Conservation (phyloP, 2,113 vertebrate species). For the Phalacrocorax pelagicus region DNA sequence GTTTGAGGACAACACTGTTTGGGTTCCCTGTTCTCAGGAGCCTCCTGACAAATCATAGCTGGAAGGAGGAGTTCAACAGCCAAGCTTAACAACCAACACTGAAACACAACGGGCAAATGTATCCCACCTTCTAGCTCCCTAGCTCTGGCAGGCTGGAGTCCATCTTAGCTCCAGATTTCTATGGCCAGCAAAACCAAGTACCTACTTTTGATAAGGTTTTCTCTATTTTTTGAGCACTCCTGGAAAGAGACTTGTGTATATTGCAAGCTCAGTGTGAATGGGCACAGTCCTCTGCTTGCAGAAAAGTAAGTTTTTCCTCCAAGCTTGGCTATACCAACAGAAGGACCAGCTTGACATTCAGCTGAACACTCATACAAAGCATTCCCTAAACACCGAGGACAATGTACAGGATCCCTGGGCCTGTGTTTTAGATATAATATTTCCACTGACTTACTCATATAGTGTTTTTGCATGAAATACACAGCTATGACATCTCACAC, state of each 20-base stretch:
- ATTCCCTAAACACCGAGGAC: background rate
- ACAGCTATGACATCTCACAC: background rate
- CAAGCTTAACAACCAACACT: background rate
- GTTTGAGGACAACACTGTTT: background rate
- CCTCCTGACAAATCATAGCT: background rate
- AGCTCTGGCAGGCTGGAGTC: background rate
- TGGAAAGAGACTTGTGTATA: background rate
- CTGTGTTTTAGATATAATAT: background rate
- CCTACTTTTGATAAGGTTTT: background rate
- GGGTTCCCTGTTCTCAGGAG: background rate
- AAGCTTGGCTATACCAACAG: background rate
- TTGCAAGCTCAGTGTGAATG: background rate
- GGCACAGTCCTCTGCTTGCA: background rate
- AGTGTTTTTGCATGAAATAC: background rate
- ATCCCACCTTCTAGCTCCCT: background rate
- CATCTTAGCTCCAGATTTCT: background rate
- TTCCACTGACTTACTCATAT: background rate
- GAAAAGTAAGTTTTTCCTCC: background rate
- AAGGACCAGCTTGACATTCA: background rate
- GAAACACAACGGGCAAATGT: rapidly evolving
- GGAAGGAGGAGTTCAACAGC: background rate
- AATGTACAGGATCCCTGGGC: background rate
- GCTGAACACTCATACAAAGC: background rate
- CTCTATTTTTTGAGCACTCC: background rate
- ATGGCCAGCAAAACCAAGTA: background rate